Evolutionary conservation across 1,140 invertebrate genomes (phyloP).

Genomic region (Drosophila persimilis): DNA sequence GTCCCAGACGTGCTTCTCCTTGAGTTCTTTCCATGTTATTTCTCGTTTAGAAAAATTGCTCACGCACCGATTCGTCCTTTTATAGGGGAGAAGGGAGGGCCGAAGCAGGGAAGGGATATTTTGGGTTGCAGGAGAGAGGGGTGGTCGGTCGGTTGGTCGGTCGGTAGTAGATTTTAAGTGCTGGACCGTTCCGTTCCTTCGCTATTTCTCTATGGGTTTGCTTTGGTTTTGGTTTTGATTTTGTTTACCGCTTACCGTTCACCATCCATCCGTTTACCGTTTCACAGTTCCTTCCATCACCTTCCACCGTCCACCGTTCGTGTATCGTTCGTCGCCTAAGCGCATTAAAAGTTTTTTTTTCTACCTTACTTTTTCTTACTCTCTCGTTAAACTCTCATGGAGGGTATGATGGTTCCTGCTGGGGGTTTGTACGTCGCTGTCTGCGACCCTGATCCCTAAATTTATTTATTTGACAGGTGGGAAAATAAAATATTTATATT

Average conservation of each 20-base stretch:
- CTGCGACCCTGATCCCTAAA: no score
- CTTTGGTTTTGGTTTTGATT: slow-evolving; percentile 56
- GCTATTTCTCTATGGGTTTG: slow-evolving; percentile 37
- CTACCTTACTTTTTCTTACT: slow-evolving; percentile 1
- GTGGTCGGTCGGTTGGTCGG: no score
- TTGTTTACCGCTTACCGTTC: slow-evolving; percentile 64
- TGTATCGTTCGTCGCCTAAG: slow-evolving; percentile 67
- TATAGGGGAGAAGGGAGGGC: not conserved
- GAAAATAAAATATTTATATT: no score
- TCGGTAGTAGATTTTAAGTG: slow-evolving; percentile 44
- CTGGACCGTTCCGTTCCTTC: slow-evolving; percentile 29
- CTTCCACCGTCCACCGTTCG: not conserved
- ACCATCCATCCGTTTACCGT: slow-evolving; percentile 41
- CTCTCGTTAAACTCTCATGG: slow-evolving; percentile 4
- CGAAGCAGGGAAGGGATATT: no score
- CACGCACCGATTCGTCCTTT: slow-evolving; percentile 60
- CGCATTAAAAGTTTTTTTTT: slow-evolving; percentile 68
- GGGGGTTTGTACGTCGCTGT: no score
- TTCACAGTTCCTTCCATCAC: not conserved
- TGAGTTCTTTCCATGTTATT: slow-evolving; percentile 10
- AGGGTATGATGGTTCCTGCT: no score
- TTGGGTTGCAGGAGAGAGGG: no score
- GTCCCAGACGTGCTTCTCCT: slow-evolving; percentile 49
- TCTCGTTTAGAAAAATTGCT: slow-evolving; percentile 66
- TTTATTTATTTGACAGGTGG: no score